A percentile compares a stretch with the other conserved stretches of the same genome.
Conservation (phyloP, 2,797 vertebrate species). For the Babyrousa celebensis region DNA sequence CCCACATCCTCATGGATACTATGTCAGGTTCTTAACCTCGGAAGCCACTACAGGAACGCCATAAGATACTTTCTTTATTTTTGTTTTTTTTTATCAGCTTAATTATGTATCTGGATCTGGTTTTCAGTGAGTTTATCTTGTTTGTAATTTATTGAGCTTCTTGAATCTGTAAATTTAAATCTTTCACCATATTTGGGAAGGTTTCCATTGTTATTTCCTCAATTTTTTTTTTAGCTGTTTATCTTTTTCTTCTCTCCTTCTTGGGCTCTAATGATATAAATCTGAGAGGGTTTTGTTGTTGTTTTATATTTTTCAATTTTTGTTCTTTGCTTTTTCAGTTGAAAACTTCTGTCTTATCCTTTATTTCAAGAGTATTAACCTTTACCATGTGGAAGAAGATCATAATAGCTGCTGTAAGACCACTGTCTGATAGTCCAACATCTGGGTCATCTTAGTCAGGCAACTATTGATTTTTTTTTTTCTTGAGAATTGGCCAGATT, state of each 20-base stretch:
- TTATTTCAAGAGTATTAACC: constrained; percentile 46
- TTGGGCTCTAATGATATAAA: not conserved
- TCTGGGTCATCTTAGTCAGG: not conserved
- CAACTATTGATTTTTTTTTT: not conserved
- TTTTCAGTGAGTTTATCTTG: constrained; percentile 24
- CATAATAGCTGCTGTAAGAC: constrained; percentile 33
- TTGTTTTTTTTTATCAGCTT: not conserved
- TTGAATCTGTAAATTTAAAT: constrained; percentile 5
- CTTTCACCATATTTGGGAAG: not conserved
- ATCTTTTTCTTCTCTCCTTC: not conserved
- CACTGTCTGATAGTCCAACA: not conserved
- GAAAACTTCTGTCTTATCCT: not conserved
- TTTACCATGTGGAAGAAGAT: not conserved
- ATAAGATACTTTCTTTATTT: constrained; percentile 12
- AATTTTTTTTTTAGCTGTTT: not conserved
- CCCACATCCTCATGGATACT: too few species aligned
- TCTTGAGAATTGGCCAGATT: not conserved
- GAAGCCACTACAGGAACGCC: too few species aligned
- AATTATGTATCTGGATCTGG: not conserved
- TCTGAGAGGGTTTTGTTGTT: not conserved
- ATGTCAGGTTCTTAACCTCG: too few species aligned
- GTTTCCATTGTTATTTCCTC: not conserved
- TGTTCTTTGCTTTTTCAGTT: constrained; percentile 2
- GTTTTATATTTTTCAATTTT: not conserved
- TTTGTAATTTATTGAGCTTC: not conserved